Evolutionary conservation across 2,888 invertebrate genomes (phyloP).

Genomic region (Thymelicus lineola): DNA sequence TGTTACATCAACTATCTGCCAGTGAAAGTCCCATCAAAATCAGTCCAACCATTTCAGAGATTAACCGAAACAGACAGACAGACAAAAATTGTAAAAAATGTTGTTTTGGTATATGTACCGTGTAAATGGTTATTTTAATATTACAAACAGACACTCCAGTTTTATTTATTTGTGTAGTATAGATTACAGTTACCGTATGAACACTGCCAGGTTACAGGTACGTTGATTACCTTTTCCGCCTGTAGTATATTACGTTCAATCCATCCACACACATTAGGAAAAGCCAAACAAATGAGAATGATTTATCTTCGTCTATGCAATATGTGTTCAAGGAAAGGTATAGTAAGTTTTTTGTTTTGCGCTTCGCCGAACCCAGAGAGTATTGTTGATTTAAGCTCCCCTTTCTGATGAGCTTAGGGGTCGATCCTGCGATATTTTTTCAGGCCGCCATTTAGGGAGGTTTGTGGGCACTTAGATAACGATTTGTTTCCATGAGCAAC

Average conservation of each 20-base stretch:
- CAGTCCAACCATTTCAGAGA: no score
- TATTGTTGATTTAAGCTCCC: slow-evolving; percentile 46
- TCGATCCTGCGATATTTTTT: slow-evolving; percentile 29
- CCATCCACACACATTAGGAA: slow-evolving; percentile 23
- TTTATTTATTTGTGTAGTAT: neutral
- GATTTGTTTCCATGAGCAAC: slow-evolving; percentile 17
- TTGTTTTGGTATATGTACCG: no score
- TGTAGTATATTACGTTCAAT: slow-evolving; percentile 15
- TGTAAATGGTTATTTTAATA: no score
- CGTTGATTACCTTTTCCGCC: no score
- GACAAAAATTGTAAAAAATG: no score
- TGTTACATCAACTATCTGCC: no score
- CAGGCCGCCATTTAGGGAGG: slow-evolving; percentile 21
- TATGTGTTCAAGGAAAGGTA: slow-evolving; percentile 48
- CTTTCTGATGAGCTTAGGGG: slow-evolving; percentile 39
- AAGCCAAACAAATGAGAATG: slow-evolving; percentile 51
- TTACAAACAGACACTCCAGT: no score
- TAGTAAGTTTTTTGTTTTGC: slow-evolving; percentile 55
- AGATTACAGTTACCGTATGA: neutral
- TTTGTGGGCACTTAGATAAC: slow-evolving; percentile 22
- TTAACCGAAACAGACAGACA: no score
- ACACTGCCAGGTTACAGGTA: neutral
- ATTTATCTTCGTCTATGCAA: slow-evolving; percentile 64
- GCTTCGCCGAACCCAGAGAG: slow-evolving; percentile 48
- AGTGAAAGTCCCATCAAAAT: no score